phyloP scores from a whole-genome alignment of 2,888 invertebrate species.

The Ophonus ardosiacus region DNA sequence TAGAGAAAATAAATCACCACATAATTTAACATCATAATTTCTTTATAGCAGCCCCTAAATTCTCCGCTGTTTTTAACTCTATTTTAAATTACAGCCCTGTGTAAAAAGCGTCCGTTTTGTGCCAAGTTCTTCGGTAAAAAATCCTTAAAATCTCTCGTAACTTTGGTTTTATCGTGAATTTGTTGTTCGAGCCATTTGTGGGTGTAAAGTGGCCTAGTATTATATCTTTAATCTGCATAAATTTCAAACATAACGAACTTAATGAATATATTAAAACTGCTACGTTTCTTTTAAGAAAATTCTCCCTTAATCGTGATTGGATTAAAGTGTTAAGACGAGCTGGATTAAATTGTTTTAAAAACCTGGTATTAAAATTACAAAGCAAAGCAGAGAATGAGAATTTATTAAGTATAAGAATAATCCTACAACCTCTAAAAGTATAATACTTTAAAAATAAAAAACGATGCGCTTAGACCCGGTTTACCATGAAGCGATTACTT shows the following conservation, averaged over 20 bases:
- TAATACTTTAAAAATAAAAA: not conserved
- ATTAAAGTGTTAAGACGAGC: conserved; percentile 14
- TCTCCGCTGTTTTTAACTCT: not conserved
- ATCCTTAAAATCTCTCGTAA: conserved; percentile 10
- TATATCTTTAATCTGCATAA: conserved; percentile 58
- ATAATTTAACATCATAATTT: not conserved
- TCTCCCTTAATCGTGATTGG: conserved; percentile 25
- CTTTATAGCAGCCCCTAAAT: not conserved
- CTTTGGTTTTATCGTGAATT: conserved; percentile 14
- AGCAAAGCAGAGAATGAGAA: not conserved
- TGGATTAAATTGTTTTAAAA: conserved; percentile 49
- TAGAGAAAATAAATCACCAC: not conserved
- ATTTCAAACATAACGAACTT: conserved; percentile 36
- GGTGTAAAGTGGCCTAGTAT: not conserved
- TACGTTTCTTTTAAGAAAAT: conserved; percentile 18
- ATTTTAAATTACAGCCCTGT: not conserved
- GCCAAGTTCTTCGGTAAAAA: conserved; percentile 6
- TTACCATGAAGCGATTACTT: not conserved
- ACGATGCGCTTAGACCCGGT: not conserved
- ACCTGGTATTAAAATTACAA: conserved; percentile 25
- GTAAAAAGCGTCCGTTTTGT: not conserved
- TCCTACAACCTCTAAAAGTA: not conserved
- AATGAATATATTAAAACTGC: conserved; percentile 55
- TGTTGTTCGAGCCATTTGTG: not conserved
- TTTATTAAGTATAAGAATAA: not conserved